These are phyloP conservation scores for Drosophila flavopinicola DNA, from an alignment of 2,888 invertebrate genomes.

Conservation along the genomic window DNA sequence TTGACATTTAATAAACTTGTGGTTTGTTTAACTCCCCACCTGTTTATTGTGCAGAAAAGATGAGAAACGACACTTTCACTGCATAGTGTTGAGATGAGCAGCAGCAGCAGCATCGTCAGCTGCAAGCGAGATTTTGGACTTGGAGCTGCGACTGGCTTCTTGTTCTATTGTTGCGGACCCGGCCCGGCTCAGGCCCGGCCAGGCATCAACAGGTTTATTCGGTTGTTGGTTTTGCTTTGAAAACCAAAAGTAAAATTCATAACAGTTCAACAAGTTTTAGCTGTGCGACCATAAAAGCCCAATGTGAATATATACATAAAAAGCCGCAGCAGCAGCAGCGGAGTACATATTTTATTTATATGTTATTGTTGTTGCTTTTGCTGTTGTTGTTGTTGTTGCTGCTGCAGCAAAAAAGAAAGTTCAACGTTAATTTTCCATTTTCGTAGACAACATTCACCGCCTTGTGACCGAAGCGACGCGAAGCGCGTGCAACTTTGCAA, in stretches of 20 bases:
- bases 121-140: constrained; percentile 3
- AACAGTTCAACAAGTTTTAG: constrained; percentile 65
- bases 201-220: constrained; percentile 59
- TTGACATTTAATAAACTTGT: constrained; percentile 76
- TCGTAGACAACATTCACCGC: constrained; percentile 74
- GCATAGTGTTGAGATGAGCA: constrained; percentile 36
- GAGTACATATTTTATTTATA: constrained; percentile 73
- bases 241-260: constrained; percentile 72
- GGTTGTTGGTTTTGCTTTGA: constrained; percentile 31
- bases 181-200: not conserved
- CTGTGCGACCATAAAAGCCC: constrained; percentile 50
- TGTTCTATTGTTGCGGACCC: constrained; percentile 35
- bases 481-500: constrained; percentile 72
- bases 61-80: constrained; percentile 78
- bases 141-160: constrained; percentile 39
- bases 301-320: constrained; percentile 56
- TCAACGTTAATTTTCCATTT: constrained; percentile 76
- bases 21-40: constrained; percentile 17
- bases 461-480: constrained; percentile 51
- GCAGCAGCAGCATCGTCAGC: constrained; percentile 38
- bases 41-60: constrained; percentile 44
- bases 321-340: constrained; percentile 26
- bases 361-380: constrained; percentile 51
- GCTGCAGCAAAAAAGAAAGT: constrained; percentile 74
- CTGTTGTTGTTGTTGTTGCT: constrained; percentile 28